Conservation (phyloP, 2,888 invertebrate genomes). For the Timema cristinae region DNA sequence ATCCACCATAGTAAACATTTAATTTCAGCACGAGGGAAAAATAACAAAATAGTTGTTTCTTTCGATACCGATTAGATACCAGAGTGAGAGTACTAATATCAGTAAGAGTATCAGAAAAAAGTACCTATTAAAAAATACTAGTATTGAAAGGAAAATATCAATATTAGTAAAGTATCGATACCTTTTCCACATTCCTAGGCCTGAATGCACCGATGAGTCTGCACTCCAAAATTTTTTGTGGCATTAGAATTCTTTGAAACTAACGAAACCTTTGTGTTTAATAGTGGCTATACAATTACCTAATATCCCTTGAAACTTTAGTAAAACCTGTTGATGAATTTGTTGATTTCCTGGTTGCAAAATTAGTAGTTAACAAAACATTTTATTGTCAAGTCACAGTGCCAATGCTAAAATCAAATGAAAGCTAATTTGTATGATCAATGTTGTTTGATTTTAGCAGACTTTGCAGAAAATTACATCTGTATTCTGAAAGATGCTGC, state of each 20-base stretch:
- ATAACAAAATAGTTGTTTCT: too few species aligned
- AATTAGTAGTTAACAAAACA: not conserved
- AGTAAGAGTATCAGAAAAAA: too few species aligned
- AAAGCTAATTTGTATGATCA: not conserved
- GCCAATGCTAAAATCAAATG: not conserved
- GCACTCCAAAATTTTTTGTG: not conserved
- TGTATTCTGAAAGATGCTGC: conserved; percentile 22
- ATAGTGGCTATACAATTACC: not conserved
- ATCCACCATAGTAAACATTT: too few species aligned
- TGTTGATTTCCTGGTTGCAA: not conserved
- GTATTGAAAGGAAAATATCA: too few species aligned
- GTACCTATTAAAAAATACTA: too few species aligned
- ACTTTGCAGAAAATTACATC: conserved; percentile 23
- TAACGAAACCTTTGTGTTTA: not conserved
- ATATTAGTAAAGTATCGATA: too few species aligned
- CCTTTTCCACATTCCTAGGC: too few species aligned
- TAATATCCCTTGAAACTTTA: not conserved
- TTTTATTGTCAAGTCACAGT: not conserved
- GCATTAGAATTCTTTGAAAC: not conserved
- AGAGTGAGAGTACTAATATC: too few species aligned
- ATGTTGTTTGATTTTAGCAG: conserved; percentile 11
- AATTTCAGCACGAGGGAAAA: too few species aligned
- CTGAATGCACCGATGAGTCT: not conserved
- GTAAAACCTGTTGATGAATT: not conserved
- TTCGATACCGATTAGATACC: too few species aligned